These are phyloP conservation scores for Lucilia sericata DNA, from an alignment of 1,140 invertebrate species.

Conservation along the genomic window DNA sequence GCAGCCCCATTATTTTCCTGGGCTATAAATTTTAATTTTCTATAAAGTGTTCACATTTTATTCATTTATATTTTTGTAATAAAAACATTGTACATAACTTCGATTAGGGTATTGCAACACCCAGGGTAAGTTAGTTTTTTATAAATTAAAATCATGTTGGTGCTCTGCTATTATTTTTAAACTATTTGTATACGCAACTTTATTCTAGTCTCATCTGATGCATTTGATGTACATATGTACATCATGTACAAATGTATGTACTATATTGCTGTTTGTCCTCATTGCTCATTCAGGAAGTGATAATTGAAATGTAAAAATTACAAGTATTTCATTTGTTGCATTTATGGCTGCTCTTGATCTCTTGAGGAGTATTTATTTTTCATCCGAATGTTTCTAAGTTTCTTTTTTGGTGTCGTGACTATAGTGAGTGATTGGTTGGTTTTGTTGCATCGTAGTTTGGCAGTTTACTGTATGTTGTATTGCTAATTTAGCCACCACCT, in stretches of 20 bases:
- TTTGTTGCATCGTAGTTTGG: slow-evolving; percentile 6
- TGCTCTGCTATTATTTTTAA: not conserved
- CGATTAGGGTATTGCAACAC: no score
- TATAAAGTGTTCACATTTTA: no score
- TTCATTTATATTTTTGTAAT: no score
- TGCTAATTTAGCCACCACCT: not conserved
- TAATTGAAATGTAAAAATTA: not conserved
- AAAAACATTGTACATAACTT: no score
- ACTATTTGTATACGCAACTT: not conserved
- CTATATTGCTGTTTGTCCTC: not conserved
- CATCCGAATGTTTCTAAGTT: not conserved
- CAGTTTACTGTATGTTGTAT: not conserved
- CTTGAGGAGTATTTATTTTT: slow-evolving; percentile 1
- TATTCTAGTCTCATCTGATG: not conserved
- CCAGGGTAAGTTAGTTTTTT: no score
- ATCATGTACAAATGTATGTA: not conserved
- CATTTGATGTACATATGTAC: not conserved
- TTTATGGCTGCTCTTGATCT: not conserved
- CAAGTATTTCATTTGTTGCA: not conserved
- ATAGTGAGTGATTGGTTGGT: slow-evolving; percentile 19
- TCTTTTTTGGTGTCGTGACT: slow-evolving; percentile 20
- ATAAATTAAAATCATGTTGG: not conserved
- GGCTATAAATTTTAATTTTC: no score
- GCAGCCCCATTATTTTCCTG: no score
- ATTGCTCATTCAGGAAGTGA: slow-evolving; percentile 16